Base-by-base conservation (phyloP, 2,888 invertebrate genomes). In the Anthrax anthrax region DNA sequence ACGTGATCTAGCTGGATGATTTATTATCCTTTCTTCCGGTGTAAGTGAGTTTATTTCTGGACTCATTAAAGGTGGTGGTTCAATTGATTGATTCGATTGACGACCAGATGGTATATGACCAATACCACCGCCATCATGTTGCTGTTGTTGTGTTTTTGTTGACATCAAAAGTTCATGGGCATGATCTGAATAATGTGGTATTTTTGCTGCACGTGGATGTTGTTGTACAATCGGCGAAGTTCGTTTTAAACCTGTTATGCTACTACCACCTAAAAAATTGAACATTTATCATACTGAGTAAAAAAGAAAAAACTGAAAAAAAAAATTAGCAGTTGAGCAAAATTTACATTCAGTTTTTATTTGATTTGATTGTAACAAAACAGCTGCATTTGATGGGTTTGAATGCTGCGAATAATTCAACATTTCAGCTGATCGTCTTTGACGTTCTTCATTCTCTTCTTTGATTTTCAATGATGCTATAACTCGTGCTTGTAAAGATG, bases 401-500 rank as follows among this genome's bases (percentile, higher is more conserved):
- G 16, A 16, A 34, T 9, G 12, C 5, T 27, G 23, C 6, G 46
- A 37, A 32, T 46, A 49, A 5, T 61, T 58, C n/a, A n/a, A n/a
- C 18, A 62, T 58, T 16, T 64, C 65, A 23, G 4, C 8, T 0
- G 64, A 61, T 2, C 65, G 58, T 23, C 63, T 57, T 51, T 65
- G 65, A n/a, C 66, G 60, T 49, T 65, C 65, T 51, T 67, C 69
- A 46, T 60, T 64, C 57, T 72, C 74, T 57, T 65, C 69, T 51
- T 73, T 75, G 46, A 73, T 75, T 60, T 76, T 76, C 70, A 73
- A 77, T 56, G 71, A 74, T 40, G 78, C 78, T 46, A 87, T 72
- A 54, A 87, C 83, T 55, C 86, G 76, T 49, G 84, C 84, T 62
- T 87, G 87, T 52, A 88, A 67, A 46, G 85, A 85, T 43, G 87